A percentile compares a stretch with the other conserved stretches of the same genome.
Conservation (phyloP, 2,888 invertebrate species). For the Epirrita christyi region DNA sequence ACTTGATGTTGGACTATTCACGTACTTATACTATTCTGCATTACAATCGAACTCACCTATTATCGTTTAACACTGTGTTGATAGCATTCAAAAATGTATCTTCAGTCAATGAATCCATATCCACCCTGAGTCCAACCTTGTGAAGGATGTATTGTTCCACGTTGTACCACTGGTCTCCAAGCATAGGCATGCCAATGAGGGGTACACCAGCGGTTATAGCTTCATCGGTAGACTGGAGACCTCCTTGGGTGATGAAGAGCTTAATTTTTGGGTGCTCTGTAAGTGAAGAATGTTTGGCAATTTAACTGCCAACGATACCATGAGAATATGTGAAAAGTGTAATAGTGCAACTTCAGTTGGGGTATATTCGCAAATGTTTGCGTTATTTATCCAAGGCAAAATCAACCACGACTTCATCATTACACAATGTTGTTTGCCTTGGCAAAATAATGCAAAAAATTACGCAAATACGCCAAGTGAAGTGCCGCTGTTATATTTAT, state of each 20-base stretch:
- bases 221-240: constrained; percentile 65
- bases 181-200: constrained; percentile 57
- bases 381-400: no score
- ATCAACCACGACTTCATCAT: no score
- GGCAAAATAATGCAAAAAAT: no score
- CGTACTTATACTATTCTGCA: neutral
- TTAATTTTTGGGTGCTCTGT: constrained; percentile 64
- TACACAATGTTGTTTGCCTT: no score
- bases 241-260: constrained; percentile 67
- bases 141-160: constrained; percentile 45
- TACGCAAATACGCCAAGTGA: no score
- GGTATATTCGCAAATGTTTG: no score
- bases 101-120: constrained; percentile 49
- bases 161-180: constrained; percentile 62
- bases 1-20: no score
- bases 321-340: no score
- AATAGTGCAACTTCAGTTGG: no score
- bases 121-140: constrained; percentile 51
- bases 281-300: constrained; percentile 10
- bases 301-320: no score
- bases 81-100: constrained; percentile 51
- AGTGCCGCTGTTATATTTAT: no score
- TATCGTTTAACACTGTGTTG: constrained; percentile 18
- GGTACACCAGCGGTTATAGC: constrained; percentile 59
- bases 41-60: constrained; percentile 10